phyloP scores from a whole-genome alignment of 2,113 vertebrate genomes.

The Otis tarda region DNA sequence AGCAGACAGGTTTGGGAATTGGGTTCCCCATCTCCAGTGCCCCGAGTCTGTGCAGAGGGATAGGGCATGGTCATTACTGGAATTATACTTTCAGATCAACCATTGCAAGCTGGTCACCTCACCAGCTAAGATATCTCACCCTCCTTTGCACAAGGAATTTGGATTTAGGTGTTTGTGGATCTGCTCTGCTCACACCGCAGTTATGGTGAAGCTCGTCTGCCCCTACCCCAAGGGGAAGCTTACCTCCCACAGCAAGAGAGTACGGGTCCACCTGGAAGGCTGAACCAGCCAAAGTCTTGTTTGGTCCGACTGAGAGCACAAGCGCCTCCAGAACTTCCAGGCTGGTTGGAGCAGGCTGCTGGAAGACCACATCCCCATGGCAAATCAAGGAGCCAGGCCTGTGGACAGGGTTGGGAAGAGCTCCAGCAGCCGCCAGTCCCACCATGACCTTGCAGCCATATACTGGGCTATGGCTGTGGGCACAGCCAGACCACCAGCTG shows the following conservation, averaged over 20 bases:
- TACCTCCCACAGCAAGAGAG: conserved; percentile 41
- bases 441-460: accelerated
- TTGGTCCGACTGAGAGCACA: background rate
- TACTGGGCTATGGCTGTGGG: background rate
- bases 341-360: conserved; percentile 20
- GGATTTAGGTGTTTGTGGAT: background rate
- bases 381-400: conserved; percentile 61
- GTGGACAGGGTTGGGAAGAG: background rate
- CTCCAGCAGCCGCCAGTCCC: background rate
- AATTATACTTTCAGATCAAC: background rate
- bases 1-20: background rate
- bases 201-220: accelerated
- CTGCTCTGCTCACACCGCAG: background rate
- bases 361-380: conserved; percentile 33
- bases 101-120: background rate
- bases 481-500: background rate
- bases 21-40: accelerated
- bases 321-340: background rate
- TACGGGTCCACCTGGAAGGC: conserved; percentile 14
- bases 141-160: no score
- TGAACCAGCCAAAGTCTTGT: conserved; percentile 40
- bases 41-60: no score
- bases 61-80: accelerated
- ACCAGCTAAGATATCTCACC: background rate
- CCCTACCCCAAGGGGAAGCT: background rate